A percentile compares a stretch with the other conserved stretches of the same genome.
Evolutionary conservation across 2,113 vertebrate genomes (phyloP).

Genomic region (Boleophthalmus pectinirostris): DNA sequence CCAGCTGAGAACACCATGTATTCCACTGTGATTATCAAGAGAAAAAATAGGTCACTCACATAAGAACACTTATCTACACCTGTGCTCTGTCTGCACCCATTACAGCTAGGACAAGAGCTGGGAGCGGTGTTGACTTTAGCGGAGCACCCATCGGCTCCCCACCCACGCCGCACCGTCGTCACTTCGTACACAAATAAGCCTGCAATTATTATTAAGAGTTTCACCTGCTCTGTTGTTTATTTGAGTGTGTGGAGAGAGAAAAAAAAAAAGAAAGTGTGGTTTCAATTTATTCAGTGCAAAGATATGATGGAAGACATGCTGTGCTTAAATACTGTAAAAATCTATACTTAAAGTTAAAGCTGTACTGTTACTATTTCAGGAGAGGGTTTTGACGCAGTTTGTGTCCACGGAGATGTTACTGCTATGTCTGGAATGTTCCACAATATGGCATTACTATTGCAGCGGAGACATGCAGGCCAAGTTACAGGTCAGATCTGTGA

Average conservation of each 20-base stretch:
- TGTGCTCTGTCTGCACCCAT: slow-evolving; percentile 14
- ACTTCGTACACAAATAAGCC: not conserved
- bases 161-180: not conserved
- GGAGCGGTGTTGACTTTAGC: slow-evolving; percentile 3
- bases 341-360: not conserved
- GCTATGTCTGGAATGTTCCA: not conserved
- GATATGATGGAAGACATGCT: not conserved
- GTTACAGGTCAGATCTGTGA: no score
- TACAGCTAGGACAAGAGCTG: slow-evolving; percentile 1
- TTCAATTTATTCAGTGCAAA: not conserved
- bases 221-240: slow-evolving; percentile 1
- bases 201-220: slow-evolving; percentile 6
- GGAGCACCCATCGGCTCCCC: not conserved
- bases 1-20: slow-evolving; percentile 3
- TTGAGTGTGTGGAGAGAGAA: not conserved
- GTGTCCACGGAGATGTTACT: not conserved
- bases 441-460: not conserved
- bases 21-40: slow-evolving; percentile 18
- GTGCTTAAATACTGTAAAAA: not conserved
- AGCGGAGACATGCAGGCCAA: no score
- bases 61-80: slow-evolving; percentile 10
- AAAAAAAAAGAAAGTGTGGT: not conserved
- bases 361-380: not conserved
- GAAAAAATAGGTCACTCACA: slow-evolving; percentile 29
- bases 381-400: not conserved